A percentile compares a stretch with the other conserved stretches of the same genome.
Conservation (phyloP, 2,888 invertebrate genomes). For the Baronia brevicornis region DNA sequence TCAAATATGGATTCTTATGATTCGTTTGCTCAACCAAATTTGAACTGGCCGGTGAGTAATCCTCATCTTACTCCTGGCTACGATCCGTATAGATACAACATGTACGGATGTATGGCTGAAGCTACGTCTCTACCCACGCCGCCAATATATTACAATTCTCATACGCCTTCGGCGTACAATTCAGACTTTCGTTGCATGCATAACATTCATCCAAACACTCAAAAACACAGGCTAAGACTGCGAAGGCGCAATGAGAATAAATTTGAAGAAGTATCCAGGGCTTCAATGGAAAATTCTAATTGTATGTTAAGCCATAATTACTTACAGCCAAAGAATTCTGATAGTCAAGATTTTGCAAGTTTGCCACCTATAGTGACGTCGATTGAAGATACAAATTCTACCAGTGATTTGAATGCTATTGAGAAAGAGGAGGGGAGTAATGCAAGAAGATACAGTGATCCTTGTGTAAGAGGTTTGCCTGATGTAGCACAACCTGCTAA, state of each 20-base stretch:
- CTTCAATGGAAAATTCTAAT: conserved; percentile 36
- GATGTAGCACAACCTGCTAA: conserved; percentile 58
- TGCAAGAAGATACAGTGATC: conserved; percentile 80
- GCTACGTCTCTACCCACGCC: conserved; percentile 80
- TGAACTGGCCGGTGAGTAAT: conserved; percentile 45
- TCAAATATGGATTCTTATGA: conserved; percentile 60
- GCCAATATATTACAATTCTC: conserved; percentile 68
- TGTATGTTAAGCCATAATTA: conserved; percentile 29
- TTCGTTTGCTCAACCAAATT: conserved; percentile 39
- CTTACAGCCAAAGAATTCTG: conserved; percentile 57
- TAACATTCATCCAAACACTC: conserved; percentile 23
- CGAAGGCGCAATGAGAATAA: conserved; percentile 45
- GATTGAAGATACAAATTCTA: conserved; percentile 63
- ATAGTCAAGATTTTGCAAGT: conserved; percentile 78
- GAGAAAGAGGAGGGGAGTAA: conserved; percentile 73
- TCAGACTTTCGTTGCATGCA: conserved; percentile 53
- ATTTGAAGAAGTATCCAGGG: conserved; percentile 43
- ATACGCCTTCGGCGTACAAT: conserved; percentile 38
- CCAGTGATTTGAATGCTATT: conserved; percentile 55
- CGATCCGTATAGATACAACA: conserved; percentile 67
- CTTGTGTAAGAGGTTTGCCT: conserved; percentile 74
- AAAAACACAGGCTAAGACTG: conserved; percentile 48
- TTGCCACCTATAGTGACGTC: conserved; percentile 81
- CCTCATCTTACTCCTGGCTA: conserved; percentile 57
- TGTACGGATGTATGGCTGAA: conserved; percentile 73